A percentile compares a stretch with the other conserved stretches of the same genome.
Conservation (phyloP, 2,888 invertebrate species). For the Noctua fimbriata region DNA sequence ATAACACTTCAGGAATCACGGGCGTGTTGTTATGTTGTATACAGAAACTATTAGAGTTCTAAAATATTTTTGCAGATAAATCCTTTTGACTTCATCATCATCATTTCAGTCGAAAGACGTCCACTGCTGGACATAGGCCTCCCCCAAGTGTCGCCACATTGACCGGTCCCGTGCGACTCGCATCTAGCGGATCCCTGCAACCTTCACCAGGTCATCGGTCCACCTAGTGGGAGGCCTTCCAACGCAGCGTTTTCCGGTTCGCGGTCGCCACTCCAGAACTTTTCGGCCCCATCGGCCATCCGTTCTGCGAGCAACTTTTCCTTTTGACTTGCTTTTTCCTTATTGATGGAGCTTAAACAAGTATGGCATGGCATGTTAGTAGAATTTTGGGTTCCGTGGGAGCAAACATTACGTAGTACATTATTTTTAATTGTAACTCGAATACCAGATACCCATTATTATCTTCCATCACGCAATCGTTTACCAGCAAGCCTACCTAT, state of each 20-base stretch:
- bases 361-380: background rate
- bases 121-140: too few relatives aligned
- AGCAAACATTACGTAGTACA: background rate
- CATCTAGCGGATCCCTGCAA: too few relatives aligned
- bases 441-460: background rate
- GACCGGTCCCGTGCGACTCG: too few relatives aligned
- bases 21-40: background rate
- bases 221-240: too few relatives aligned
- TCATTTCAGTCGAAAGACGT: too few relatives aligned
- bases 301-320: too few relatives aligned
- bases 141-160: too few relatives aligned
- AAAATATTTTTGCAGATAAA: background rate
- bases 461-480: background rate
- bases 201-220: too few relatives aligned
- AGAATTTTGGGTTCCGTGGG: background rate
- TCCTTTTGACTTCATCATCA: too few relatives aligned
- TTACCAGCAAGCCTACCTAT: background rate
- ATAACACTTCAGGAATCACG: background rate
- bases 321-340: background rate
- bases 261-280: too few relatives aligned
- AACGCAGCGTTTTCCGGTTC: too few relatives aligned
- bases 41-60: background rate
- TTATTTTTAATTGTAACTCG: background rate
- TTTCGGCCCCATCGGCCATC: too few relatives aligned
- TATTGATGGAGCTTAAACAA: background rate